A percentile compares a stretch with the other conserved stretches of the same genome.
phyloP scores from a whole-genome alignment of 1,140 invertebrate genomes.

The Ceratosolen solmsi region DNA sequence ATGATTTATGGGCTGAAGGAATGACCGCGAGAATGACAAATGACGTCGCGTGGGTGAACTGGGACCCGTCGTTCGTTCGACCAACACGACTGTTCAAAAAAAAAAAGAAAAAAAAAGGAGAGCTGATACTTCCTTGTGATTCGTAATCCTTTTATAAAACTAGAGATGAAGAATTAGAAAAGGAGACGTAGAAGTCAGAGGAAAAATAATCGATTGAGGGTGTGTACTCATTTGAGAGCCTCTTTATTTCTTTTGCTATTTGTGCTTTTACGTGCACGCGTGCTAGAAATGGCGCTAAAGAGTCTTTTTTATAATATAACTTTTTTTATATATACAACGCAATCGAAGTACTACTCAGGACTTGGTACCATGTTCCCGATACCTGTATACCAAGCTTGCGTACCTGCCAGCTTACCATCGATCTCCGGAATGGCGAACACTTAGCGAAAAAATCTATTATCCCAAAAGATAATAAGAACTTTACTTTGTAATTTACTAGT shows the following conservation, averaged over 20 bases:
- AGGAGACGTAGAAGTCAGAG: conserved; percentile 19
- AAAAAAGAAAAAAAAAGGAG: conserved; percentile 23
- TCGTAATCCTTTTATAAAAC: conserved; percentile 52
- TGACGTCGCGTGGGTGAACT: conserved; percentile 41
- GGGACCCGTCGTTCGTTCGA: not conserved
- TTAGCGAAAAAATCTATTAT: conserved; percentile 65
- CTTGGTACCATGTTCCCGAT: not conserved
- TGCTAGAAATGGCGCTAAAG: no score
- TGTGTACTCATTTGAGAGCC: conserved; percentile 18
- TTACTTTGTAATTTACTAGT: not conserved
- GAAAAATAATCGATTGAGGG: conserved; percentile 42
- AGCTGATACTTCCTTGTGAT: conserved; percentile 33
- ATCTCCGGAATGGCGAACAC: conserved; percentile 61
- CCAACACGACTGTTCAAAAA: not conserved
- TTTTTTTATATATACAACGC: no score
- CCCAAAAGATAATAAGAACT: conserved; percentile 33
- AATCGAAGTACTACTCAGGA: not conserved
- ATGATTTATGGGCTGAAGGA: conserved; percentile 42
- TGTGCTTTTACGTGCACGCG: no score
- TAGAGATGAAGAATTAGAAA: conserved; percentile 34
- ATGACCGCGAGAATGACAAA: conserved; percentile 41
- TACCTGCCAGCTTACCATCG: conserved; percentile 47
- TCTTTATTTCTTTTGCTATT: not conserved
- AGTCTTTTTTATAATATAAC: conserved; percentile 41
- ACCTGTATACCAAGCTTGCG: not conserved